A percentile compares a stretch with the other conserved stretches of the same genome.
These are phyloP conservation scores for Eulacestoma nigropectus DNA, from an alignment of 2,113 vertebrate species.

Conservation along the genomic window DNA sequence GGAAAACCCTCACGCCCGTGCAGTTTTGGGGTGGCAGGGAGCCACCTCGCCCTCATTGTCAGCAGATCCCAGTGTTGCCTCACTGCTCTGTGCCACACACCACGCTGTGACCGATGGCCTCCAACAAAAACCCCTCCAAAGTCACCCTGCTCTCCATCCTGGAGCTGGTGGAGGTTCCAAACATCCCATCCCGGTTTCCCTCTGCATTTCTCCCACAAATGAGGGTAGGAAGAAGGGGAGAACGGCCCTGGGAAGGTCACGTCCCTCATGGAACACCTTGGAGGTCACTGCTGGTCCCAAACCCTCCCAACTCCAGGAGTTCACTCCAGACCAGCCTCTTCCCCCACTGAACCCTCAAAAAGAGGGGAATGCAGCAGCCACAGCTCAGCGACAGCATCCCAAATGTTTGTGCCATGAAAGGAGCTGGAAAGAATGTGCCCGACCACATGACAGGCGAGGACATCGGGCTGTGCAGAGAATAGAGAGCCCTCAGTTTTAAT, in stretches of 20 bases:
- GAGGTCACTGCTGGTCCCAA: background rate
- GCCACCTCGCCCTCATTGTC: conserved; percentile 52
- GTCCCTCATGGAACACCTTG: background rate
- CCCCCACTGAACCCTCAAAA: background rate
- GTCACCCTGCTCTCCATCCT: background rate
- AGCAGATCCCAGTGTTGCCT: background rate
- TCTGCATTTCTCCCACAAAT: accelerated
- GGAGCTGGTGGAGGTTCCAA: background rate
- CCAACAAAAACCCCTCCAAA: background rate
- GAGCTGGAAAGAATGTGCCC: conserved; percentile 50
- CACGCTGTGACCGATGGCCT: background rate
- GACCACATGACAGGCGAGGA: conserved; percentile 52
- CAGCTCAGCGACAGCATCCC: background rate
- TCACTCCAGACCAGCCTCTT: background rate
- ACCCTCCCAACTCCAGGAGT: background rate
- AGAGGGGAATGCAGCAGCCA: background rate
- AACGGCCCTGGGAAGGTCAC: background rate
- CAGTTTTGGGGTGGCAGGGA: conserved; percentile 16
- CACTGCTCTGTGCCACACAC: conserved; percentile 47
- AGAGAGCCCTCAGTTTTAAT: conserved; percentile 22
- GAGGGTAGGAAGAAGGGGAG: background rate
- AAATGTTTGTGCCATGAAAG: conserved; percentile 44
- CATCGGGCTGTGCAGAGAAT: conserved; percentile 34
- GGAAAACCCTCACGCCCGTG: conserved; percentile 25
- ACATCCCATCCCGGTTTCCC: background rate